Percentiles rank a stretch among this genome's conserved stretches.
These are phyloP conservation scores for Panurus biarmicus DNA, from an alignment of 2,113 vertebrate genomes.

Conservation along the genomic window DNA sequence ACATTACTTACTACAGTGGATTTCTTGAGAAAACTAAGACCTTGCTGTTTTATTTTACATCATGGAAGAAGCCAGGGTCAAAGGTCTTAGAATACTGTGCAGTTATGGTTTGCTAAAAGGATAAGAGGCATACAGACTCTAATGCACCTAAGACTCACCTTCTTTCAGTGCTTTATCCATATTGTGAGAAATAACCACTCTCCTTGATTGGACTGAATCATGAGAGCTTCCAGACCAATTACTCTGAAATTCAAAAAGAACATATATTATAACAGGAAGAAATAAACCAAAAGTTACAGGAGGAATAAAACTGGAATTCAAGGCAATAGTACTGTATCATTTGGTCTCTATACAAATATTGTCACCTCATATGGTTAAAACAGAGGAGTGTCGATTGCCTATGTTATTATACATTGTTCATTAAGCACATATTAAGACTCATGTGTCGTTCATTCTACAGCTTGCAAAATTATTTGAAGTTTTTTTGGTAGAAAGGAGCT, in stretches of 20 bases:
- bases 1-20: neutral
- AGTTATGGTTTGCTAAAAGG: neutral
- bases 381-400: neutral
- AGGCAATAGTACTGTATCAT: neutral
- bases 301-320: neutral
- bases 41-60: neutral
- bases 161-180: conserved; percentile 96
- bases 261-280: neutral
- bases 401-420: neutral
- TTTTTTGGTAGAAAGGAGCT: neutral
- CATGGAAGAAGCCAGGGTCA: neutral
- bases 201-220: conserved; percentile 80
- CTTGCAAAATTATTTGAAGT: neutral
- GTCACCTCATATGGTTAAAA: neutral
- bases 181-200: conserved; percentile 93
- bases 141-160: conserved; percentile 73
- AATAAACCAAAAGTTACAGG: neutral
- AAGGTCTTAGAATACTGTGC: neutral
- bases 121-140: neutral
- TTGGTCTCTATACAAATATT: neutral
- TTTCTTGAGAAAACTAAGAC: neutral
- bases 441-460: fast-evolving
- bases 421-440: neutral
- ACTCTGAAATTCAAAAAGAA: conserved; percentile 70
- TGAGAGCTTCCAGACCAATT: conserved; percentile 70